These are phyloP conservation scores for Caenorhabditis sp. DNA, from an alignment of 2,888 invertebrate genomes.

Conservation along the genomic window DNA sequence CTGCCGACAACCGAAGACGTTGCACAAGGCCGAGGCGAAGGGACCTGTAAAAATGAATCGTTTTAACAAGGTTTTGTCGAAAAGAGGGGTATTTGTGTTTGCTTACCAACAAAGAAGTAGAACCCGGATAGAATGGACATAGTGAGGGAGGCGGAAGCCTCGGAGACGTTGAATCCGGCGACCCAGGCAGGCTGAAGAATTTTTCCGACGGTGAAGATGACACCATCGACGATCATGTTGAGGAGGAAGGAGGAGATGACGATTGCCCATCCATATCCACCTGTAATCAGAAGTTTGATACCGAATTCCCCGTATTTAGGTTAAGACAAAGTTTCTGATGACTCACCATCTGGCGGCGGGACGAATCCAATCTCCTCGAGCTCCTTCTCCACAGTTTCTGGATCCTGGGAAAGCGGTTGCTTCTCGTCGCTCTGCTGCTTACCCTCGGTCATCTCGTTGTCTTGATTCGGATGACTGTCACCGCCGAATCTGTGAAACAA, in stretches of 20 bases:
- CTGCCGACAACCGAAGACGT: constrained; percentile 91
- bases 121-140: constrained; percentile 95
- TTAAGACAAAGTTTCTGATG: not conserved
- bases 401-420: constrained; percentile 32
- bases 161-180: constrained; percentile 88
- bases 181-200: constrained; percentile 80
- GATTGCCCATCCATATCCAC: constrained; percentile 93
- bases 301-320: too few relatives aligned
- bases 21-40: constrained; percentile 93
- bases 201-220: constrained; percentile 80
- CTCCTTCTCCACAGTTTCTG: constrained; percentile 68
- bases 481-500: constrained; percentile 23
- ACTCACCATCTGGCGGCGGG: constrained; percentile 74
- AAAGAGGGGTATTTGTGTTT: not conserved
- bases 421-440: constrained; percentile 12
- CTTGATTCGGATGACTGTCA: not conserved
- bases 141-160: constrained; percentile 90
- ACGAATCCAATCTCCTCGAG: constrained; percentile 73
- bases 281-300: constrained; percentile 34
- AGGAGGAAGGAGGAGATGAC: constrained; percentile 96
- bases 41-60: constrained; percentile 85
- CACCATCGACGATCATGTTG: constrained; percentile 96
- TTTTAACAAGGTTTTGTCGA: not conserved
- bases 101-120: constrained; percentile 91
- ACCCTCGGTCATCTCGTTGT: constrained; percentile 22